Base-by-base conservation (phyloP, 2,113 vertebrate species). In the Picathartes gymnocephalus region DNA sequence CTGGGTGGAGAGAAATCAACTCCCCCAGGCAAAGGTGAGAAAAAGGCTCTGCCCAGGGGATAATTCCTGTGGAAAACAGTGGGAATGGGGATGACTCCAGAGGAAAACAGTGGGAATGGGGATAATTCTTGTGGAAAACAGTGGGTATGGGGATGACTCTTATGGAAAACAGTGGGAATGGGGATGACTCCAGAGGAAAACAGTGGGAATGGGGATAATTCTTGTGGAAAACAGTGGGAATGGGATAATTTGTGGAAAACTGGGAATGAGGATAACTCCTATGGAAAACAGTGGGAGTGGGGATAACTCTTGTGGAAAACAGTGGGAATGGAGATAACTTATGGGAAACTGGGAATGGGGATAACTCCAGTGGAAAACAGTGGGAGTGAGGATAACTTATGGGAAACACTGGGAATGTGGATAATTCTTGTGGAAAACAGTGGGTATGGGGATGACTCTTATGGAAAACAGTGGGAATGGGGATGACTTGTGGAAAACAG, bases 111-210 rank as follows among this genome's bases (percentile, higher is more conserved):
- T 28, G 66, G 66, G 39, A 42, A 31, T 42, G 19, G 60, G 11
- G 31, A n/a, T 19, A 47, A n/a, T 7, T 66, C 10, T 5, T 13
- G 28, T 33, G 62, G 21, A 15, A 11, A 58, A 8, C 15, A 37
- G 23, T 16, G 35, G 24, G 35, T 27, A 28, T 61, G 58, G 40
- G 15, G 18, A 14, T 27, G 7, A 28, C 1, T 30, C 7, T 14
- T 33, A 7, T 16, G 30, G 62, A 16, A 4, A 47, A 12, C 15
- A n/a, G 22, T 19, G 17, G 25, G 47, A 48, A 68, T 69, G n/a
- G 9, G 19, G 19, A 23, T 31, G 7, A 39, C 2, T 39, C 3
- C 3, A 12, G 8, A 10, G 11, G 48, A 33, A 2, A 40, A 1
- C 20, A 23, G 14, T 12, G 47, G 27, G 47, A 39, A 50, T 51